A percentile compares a stretch with the other conserved stretches of the same genome.
These are phyloP conservation scores for Pangasius krempfi DNA, from an alignment of 2,797 vertebrate species.

Conservation along the genomic window DNA sequence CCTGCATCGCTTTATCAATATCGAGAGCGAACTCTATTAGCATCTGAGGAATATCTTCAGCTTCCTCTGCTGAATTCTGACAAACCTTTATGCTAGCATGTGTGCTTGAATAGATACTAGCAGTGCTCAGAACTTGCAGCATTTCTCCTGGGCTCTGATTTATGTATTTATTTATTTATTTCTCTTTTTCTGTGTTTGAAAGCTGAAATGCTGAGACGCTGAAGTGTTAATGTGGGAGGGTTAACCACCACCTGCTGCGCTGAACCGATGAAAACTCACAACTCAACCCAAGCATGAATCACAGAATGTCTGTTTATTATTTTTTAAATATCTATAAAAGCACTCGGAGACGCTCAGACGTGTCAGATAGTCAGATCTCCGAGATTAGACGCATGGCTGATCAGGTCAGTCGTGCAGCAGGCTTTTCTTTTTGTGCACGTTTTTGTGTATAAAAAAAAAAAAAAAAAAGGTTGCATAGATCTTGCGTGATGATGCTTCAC, in stretches of 20 bases:
- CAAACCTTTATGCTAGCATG: neutral
- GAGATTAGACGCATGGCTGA: neutral
- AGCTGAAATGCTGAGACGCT: neutral
- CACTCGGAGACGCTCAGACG: neutral
- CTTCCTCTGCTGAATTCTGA: neutral
- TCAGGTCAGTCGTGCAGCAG: neutral
- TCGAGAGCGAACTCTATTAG: conserved; percentile 13
- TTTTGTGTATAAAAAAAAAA: neutral
- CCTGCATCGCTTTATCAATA: conserved; percentile 9
- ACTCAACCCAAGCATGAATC: neutral
- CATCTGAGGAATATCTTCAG: neutral
- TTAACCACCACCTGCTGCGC: neutral
- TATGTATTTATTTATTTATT: neutral
- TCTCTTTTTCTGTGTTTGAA: neutral
- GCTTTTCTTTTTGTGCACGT: neutral
- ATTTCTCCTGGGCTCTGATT: neutral
- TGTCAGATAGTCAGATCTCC: neutral
- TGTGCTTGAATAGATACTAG: neutral
- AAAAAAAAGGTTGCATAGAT: neutral
- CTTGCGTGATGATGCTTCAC: neutral
- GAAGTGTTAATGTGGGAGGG: conserved; percentile 7
- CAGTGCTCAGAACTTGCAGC: neutral
- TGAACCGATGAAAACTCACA: neutral
- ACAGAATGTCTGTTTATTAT: neutral
- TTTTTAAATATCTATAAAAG: neutral